Percentiles rank a stretch among this genome's conserved stretches.
These are phyloP conservation scores for Drosophila pachea DNA, from an alignment of 1,140 invertebrate genomes.

Conservation along the genomic window DNA sequence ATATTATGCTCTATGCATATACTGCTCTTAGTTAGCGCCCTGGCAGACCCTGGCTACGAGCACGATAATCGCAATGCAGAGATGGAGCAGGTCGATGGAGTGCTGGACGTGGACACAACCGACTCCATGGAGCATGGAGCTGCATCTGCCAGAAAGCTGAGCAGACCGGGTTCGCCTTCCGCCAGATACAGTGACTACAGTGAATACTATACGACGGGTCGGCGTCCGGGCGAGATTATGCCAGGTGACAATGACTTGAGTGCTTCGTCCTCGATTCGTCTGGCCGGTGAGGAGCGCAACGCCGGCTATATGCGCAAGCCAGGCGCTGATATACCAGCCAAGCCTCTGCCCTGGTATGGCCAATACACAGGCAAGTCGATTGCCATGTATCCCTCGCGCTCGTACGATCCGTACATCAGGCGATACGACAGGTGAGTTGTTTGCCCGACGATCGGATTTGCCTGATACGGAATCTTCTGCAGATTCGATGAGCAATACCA, in stretches of 20 bases:
- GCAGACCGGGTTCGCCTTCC: constrained; percentile 16
- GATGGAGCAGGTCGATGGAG: constrained; percentile 32
- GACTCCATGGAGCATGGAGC: constrained; percentile 18
- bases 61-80: constrained; percentile 13
- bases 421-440: constrained; percentile 69
- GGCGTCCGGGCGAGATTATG: constrained; percentile 12
- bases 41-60: constrained; percentile 36
- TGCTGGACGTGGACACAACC: constrained; percentile 33
- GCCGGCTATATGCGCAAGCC: constrained; percentile 27
- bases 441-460: not conserved
- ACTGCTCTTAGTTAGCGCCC: not conserved
- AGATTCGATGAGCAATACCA: constrained; percentile 75
- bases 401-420: constrained; percentile 73
- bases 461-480: not conserved
- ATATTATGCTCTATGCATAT: constrained; percentile 3
- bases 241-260: constrained; percentile 35
- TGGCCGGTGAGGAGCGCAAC: constrained; percentile 22
- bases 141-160: constrained; percentile 16
- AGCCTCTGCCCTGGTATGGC: constrained; percentile 50
- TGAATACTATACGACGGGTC: constrained; percentile 40
- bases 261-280: constrained; percentile 25
- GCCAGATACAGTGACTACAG: constrained; percentile 43
- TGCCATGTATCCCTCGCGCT: constrained; percentile 67
- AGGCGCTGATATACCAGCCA: constrained; percentile 12
- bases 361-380: constrained; percentile 40